Evolutionary conservation across 1,140 invertebrate genomes (phyloP).

Genomic region (Ceratoteleas bidentatus): DNA sequence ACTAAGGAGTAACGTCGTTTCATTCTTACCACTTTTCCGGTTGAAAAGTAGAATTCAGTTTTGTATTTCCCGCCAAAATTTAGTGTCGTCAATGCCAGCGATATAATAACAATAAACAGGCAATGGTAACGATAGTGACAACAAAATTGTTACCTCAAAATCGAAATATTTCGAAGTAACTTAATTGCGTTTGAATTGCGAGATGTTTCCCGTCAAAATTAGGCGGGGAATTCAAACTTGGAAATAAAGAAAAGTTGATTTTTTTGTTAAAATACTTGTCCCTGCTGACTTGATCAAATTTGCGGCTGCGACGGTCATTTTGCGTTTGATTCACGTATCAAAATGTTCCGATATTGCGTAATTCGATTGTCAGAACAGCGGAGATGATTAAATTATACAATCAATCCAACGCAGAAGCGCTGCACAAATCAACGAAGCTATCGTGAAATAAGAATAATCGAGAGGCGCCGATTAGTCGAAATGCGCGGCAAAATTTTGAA

Average conservation of each 20-base stretch:
- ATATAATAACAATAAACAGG: too few relatives aligned
- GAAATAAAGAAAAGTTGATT: background rate
- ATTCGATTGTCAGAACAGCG: constrained; percentile 51
- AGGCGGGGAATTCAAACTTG: background rate
- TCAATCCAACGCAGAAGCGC: constrained; percentile 27
- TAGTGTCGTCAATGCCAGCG: too few relatives aligned
- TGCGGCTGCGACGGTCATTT: constrained; percentile 9
- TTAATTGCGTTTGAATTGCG: too few relatives aligned
- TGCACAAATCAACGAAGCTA: constrained; percentile 23
- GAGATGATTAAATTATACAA: constrained; percentile 54
- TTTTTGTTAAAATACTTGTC: background rate
- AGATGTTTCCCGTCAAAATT: background rate
- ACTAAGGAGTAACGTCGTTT: too few relatives aligned
- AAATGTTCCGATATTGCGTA: constrained; percentile 38
- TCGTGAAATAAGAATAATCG: background rate
- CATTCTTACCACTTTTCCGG: too few relatives aligned
- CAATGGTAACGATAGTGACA: too few relatives aligned
- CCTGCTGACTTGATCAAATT: background rate
- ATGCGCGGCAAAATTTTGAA: background rate
- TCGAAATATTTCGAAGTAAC: too few relatives aligned
- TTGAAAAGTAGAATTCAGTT: too few relatives aligned
- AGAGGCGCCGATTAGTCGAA: background rate
- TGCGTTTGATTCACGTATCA: constrained; percentile 16
- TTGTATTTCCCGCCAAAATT: too few relatives aligned
- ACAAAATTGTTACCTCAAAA: too few relatives aligned